Conservation (phyloP, 2,888 invertebrate species). For the Galerucella nymphaeae region DNA sequence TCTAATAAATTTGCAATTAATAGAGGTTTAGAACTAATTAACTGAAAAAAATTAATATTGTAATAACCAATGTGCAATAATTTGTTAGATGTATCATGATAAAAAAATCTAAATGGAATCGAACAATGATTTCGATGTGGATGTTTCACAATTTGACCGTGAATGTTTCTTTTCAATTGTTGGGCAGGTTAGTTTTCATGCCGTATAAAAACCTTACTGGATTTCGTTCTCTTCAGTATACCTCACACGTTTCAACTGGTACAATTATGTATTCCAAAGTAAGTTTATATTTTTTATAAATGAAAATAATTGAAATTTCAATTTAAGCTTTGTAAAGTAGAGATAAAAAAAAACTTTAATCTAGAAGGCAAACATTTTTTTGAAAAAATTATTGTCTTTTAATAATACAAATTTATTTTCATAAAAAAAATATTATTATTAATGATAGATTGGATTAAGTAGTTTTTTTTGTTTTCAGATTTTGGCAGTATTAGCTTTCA, state of each 20-base stretch:
- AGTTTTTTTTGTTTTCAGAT: constrained; percentile 37
- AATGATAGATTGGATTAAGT: background rate
- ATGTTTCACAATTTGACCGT: constrained; percentile 17
- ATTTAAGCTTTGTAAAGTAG: too few relatives aligned
- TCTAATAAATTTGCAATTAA: background rate
- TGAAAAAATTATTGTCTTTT: too few relatives aligned
- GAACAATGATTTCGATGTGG: constrained; percentile 2
- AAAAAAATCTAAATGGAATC: constrained; percentile 1
- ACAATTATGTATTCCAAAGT: constrained; percentile 25
- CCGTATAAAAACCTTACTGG: constrained; percentile 5
- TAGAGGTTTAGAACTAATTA: background rate
- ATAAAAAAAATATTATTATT: background rate
- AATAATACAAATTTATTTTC: too few relatives aligned
- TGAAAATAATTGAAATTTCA: background rate
- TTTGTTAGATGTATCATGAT: background rate
- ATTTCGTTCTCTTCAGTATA: constrained; percentile 3
- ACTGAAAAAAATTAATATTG: background rate
- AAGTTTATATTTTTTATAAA: constrained; percentile 9
- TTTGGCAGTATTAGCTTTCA: constrained; percentile 41
- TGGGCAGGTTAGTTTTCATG: background rate
- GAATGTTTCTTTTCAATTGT: constrained; percentile 8
- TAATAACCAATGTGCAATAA: background rate
- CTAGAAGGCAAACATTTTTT: too few relatives aligned
- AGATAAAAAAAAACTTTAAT: too few relatives aligned
- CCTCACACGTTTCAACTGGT: background rate